Conservation (phyloP, 1,140 invertebrate species). For the Papilio helenus region DNA sequence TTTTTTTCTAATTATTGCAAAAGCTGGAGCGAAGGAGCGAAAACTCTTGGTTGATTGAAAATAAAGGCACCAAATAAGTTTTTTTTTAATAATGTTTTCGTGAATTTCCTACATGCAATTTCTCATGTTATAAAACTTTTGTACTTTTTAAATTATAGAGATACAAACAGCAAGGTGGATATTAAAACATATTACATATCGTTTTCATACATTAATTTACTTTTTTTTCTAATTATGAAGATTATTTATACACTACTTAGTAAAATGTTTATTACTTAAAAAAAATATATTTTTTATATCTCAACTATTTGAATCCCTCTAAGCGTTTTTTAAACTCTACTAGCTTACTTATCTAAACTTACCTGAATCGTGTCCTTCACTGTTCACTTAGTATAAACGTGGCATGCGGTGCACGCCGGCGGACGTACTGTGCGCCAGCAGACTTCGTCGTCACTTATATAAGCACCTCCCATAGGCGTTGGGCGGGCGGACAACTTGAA, state of each 20-base stretch:
- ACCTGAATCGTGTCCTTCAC: constrained; percentile 22
- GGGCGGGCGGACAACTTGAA: constrained; percentile 41
- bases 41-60: no score
- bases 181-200: no score
- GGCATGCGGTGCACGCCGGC: constrained; percentile 40
- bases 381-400: constrained; percentile 35
- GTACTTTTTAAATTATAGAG: no score
- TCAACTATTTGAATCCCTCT: background rate
- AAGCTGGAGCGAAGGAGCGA: background rate
- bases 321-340: background rate
- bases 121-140: no score
- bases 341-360: constrained; percentile 10
- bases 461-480: constrained; percentile 52
- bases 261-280: background rate
- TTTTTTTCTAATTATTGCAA: background rate
- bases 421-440: constrained; percentile 40
- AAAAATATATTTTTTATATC: background rate
- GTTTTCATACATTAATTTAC: no score
- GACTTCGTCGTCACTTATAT: constrained; percentile 42
- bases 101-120: no score
- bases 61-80: no score
- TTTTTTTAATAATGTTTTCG: no score
- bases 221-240: no score
- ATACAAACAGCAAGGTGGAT: no score
- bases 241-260: background rate